A percentile compares a stretch with the other conserved stretches of the same genome.
These are phyloP conservation scores for Diploptera punctata DNA, from an alignment of 2,888 invertebrate genomes.

Conservation along the genomic window DNA sequence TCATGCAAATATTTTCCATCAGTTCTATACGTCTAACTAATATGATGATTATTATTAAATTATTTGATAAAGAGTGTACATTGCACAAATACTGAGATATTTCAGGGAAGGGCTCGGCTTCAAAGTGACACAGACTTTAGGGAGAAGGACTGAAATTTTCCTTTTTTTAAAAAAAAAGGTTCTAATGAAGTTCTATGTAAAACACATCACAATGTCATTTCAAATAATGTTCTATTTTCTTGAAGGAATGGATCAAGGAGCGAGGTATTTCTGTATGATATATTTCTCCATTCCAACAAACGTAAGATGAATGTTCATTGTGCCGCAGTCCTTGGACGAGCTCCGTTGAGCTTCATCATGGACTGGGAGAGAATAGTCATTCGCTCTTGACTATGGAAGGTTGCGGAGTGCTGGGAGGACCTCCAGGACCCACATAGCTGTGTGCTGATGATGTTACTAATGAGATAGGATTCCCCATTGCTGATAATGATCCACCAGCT, in stretches of 20 bases:
- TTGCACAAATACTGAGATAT: constrained; percentile 32
- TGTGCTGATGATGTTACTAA: constrained; percentile 55
- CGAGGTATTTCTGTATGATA: constrained; percentile 20
- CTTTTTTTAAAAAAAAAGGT: background rate
- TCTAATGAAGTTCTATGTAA: too few species aligned
- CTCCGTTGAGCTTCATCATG: constrained; percentile 15
- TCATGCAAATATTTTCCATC: background rate
- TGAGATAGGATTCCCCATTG: constrained; percentile 55
- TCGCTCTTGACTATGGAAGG: constrained; percentile 36
- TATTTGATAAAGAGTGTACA: constrained; percentile 28
- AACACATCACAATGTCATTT: background rate
- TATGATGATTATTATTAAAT: constrained; percentile 22
- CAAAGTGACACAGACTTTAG: background rate
- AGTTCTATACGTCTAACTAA: constrained; percentile 9
- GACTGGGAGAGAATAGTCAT: constrained; percentile 32
- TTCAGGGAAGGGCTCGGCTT: constrained; percentile 6
- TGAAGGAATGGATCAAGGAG: constrained; percentile 18
- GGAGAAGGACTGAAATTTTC: background rate
- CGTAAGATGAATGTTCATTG: background rate
- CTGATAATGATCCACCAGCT: constrained; percentile 55
- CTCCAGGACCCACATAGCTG: constrained; percentile 24
- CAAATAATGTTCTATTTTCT: background rate
- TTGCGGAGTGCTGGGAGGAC: constrained; percentile 23
- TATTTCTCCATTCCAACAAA: constrained; percentile 8
- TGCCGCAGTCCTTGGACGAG: background rate